phyloP scores from a whole-genome alignment of 2,797 vertebrate species.

The Botia almorhae region DNA sequence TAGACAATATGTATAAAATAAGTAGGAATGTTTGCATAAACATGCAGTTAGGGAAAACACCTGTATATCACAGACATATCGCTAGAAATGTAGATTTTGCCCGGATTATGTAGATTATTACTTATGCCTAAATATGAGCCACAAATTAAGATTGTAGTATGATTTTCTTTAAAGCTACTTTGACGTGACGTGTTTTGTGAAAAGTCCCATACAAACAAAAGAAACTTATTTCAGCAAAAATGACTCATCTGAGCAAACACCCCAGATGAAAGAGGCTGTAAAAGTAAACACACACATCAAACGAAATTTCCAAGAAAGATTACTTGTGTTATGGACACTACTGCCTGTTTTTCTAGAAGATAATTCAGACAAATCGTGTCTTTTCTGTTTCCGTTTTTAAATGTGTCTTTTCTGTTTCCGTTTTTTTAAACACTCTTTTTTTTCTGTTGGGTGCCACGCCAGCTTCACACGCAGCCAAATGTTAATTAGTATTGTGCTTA shows the following conservation, averaged over 20 bases:
- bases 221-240: not conserved
- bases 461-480: slow-evolving; percentile 68
- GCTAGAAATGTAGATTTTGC: too few relatives aligned
- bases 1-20: too few relatives aligned
- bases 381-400: not conserved
- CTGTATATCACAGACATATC: too few relatives aligned
- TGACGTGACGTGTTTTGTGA: too few relatives aligned
- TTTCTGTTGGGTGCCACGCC: slow-evolving; percentile 71
- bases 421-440: slow-evolving; percentile 45
- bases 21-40: too few relatives aligned
- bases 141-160: too few relatives aligned
- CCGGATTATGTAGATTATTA: too few relatives aligned
- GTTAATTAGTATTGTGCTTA: slow-evolving; percentile 84
- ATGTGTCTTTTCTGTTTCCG: slow-evolving; percentile 37
- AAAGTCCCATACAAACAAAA: too few relatives aligned
- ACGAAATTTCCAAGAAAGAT: not conserved
- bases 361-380: not conserved
- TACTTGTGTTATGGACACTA: not conserved
- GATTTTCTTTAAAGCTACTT: too few relatives aligned
- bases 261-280: not conserved
- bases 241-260: not conserved
- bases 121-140: too few relatives aligned
- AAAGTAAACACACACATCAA: not conserved
- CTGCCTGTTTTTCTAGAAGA: not conserved
- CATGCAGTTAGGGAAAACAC: too few relatives aligned